A percentile compares a stretch with the other conserved stretches of the same genome.
Evolutionary conservation across 2,888 invertebrate genomes (phyloP).

Genomic region (Lagria hirta): DNA sequence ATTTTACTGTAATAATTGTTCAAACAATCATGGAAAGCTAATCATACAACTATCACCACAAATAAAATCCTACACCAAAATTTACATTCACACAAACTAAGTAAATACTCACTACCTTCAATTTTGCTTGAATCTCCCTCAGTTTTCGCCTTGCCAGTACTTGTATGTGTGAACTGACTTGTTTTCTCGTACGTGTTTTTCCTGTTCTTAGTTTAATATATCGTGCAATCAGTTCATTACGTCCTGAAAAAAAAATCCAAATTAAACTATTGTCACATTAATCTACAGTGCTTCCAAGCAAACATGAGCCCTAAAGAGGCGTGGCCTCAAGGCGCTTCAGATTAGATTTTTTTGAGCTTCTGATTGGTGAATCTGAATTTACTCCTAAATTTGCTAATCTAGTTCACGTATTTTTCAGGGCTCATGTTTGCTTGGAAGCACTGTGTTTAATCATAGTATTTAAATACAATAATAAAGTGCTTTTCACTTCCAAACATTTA

Average conservation of each 20-base stretch:
- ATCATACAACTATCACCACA: neutral
- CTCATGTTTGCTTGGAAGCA: no score
- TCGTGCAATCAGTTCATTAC: constrained; percentile 99
- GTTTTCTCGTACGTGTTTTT: constrained; percentile 98
- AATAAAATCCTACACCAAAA: constrained; percentile 5
- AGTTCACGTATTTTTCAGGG: no score
- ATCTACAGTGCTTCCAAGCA: no score
- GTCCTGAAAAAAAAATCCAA: constrained; percentile 66
- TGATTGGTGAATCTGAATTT: no score
- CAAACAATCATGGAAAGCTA: constrained; percentile 10
- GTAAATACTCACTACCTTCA: constrained; percentile 84
- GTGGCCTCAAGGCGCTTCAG: no score
- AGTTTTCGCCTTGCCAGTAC: constrained; percentile 98
- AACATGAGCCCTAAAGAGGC: no score
- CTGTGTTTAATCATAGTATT: no score
- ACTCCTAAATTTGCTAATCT: no score
- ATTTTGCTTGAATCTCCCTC: constrained; percentile 96
- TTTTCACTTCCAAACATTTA: no score
- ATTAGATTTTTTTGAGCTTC: no score
- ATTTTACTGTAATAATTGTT: constrained; percentile 12
- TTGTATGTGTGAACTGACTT: constrained; percentile 99
- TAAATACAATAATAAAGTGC: no score
- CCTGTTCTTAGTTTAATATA: constrained; percentile 99
- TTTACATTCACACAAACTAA: constrained; percentile 12
- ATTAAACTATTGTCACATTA: neutral